A percentile compares a stretch with the other conserved stretches of the same genome.
Evolutionary conservation across 2,888 invertebrate genomes (phyloP).

Genomic region (Caenorhabditis sp.): DNA sequence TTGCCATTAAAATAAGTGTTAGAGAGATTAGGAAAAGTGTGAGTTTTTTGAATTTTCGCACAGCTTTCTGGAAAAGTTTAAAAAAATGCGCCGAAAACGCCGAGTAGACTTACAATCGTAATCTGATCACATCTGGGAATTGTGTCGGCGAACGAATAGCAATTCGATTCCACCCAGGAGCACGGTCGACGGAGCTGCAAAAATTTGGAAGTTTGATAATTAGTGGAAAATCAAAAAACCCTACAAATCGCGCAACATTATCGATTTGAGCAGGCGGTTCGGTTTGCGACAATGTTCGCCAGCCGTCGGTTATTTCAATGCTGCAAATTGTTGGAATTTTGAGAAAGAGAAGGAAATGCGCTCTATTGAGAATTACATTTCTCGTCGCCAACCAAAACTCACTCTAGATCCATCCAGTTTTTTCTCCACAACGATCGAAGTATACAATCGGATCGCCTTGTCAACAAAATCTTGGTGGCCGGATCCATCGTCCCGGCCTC

Average conservation of each 20-base stretch:
- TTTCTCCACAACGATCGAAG: not conserved
- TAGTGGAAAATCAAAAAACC: too few species aligned
- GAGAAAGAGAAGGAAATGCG: too few species aligned
- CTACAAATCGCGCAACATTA: constrained; percentile 3
- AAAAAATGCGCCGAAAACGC: too few species aligned
- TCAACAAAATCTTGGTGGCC: not conserved
- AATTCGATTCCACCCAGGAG: constrained; percentile 14
- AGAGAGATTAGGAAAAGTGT: not conserved
- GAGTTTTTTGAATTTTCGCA: not conserved
- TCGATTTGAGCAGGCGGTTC: too few species aligned
- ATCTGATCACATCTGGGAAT: constrained; percentile 30
- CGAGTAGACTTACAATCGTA: constrained; percentile 12
- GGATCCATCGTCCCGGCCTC: not conserved
- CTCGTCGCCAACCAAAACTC: not conserved
- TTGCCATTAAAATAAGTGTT: not conserved
- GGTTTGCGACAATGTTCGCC: not conserved
- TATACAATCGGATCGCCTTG: not conserved
- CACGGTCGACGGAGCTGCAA: constrained; percentile 4
- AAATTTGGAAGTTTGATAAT: too few species aligned
- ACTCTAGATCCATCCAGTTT: not conserved
- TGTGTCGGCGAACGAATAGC: constrained; percentile 20
- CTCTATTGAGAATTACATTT: too few species aligned
- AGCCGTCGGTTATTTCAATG: not conserved
- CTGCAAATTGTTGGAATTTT: not conserved
- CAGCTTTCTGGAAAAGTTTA: not conserved